A percentile compares a stretch with the other conserved stretches of the same genome.
These are phyloP conservation scores for Amphimallon solstitiale DNA, from an alignment of 2,888 invertebrate genomes.

Conservation along the genomic window DNA sequence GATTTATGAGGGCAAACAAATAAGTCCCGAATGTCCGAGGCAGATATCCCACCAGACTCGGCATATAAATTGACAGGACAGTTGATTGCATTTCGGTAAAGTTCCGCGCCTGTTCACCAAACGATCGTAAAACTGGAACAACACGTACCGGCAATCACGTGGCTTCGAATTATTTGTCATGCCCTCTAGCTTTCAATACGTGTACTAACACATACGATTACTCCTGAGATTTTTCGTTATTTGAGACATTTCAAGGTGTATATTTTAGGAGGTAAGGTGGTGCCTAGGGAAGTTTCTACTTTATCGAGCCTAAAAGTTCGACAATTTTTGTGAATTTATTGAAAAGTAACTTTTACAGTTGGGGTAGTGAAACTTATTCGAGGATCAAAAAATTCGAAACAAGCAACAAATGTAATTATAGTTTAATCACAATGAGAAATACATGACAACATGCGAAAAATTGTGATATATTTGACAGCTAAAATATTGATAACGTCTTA, in stretches of 20 bases:
- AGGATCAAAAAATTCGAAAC: too few species aligned
- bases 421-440: too few species aligned
- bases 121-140: constrained; percentile 16
- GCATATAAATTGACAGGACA: constrained; percentile 16
- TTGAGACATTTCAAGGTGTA: neutral
- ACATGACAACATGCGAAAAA: too few species aligned
- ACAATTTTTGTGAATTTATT: too few species aligned
- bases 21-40: constrained; percentile 9
- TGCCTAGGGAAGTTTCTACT: too few species aligned
- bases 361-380: too few species aligned
- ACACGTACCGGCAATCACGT: constrained; percentile 19
- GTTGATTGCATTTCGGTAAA: constrained; percentile 19
- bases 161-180: constrained; percentile 23
- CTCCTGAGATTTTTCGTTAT: constrained; percentile 7
- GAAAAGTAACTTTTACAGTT: too few species aligned
- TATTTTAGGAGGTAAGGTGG: too few species aligned
- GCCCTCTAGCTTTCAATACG: constrained; percentile 16
- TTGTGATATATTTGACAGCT: too few species aligned
- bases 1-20: constrained; percentile 26
- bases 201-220: constrained; percentile 1
- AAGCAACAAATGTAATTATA: too few species aligned
- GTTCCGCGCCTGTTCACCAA: constrained; percentile 18
- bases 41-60: constrained; percentile 17
- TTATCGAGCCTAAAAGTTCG: too few species aligned
- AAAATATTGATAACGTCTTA: too few species aligned